These are phyloP conservation scores for Lobophora halterata DNA, from an alignment of 2,888 invertebrate genomes.

Conservation along the genomic window DNA sequence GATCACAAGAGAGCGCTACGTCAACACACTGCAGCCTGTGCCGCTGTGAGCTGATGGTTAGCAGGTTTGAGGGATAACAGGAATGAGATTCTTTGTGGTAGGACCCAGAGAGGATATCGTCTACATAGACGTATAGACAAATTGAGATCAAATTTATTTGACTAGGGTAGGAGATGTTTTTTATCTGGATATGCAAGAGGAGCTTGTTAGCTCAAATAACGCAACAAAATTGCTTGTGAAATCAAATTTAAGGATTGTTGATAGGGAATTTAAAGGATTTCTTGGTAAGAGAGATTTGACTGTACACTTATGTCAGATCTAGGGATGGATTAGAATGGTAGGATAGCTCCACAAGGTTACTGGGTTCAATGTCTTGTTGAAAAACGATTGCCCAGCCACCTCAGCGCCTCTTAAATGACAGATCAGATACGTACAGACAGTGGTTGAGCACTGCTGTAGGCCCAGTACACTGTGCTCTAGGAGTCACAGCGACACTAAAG, in stretches of 20 bases:
- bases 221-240: background rate
- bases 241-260: conserved; percentile 3
- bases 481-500: conserved; percentile 49
- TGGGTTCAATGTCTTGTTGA: conserved; percentile 75
- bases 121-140: background rate
- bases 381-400: conserved; percentile 76
- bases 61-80: conserved; percentile 6
- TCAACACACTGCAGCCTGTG: conserved; percentile 54
- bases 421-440: conserved; percentile 66
- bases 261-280: conserved; percentile 11
- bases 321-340: conserved; percentile 16
- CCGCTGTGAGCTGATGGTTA: conserved; percentile 45
- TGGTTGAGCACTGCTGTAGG: conserved; percentile 73
- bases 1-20: conserved; percentile 60
- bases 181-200: background rate
- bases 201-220: background rate
- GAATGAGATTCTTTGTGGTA: conserved; percentile 5
- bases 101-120: conserved; percentile 2
- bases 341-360: conserved; percentile 51
- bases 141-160: no score
- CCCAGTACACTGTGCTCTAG: conserved; percentile 51
- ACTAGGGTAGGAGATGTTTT: no score
- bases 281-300: conserved; percentile 4
- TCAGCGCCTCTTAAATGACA: conserved; percentile 42
- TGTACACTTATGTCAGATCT: conserved; percentile 2